phyloP scores from a whole-genome alignment of 2,888 invertebrate species.

The Leptinotarsa rubiginosa region DNA sequence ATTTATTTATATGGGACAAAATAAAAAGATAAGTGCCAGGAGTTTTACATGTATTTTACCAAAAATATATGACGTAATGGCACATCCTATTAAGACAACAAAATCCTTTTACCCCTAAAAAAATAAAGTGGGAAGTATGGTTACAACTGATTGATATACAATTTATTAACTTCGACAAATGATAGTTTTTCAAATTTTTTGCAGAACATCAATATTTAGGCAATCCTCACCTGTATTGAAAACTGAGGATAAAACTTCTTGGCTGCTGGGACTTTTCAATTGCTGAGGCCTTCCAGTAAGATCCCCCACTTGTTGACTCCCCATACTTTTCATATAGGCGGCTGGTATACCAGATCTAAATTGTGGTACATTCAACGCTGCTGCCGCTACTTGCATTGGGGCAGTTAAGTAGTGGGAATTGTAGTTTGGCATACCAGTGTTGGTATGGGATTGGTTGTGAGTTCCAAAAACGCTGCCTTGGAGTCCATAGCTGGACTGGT shows the following conservation, averaged over 20 bases:
- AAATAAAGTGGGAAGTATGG: too few species aligned
- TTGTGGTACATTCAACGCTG: slow-evolving; percentile 73
- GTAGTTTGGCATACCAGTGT: slow-evolving; percentile 67
- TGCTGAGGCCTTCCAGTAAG: slow-evolving; percentile 66
- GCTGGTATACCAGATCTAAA: slow-evolving; percentile 70
- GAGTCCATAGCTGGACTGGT: slow-evolving; percentile 66
- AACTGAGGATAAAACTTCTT: slow-evolving; percentile 70
- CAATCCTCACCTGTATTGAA: slow-evolving; percentile 69
- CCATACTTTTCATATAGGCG: slow-evolving; percentile 62
- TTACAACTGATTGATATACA: too few species aligned
- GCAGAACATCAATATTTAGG: background rate
- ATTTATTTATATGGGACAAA: too few species aligned
- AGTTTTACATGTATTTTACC: too few species aligned
- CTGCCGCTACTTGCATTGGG: slow-evolving; percentile 74
- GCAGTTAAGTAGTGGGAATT: slow-evolving; percentile 72
- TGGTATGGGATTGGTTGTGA: slow-evolving; percentile 65
- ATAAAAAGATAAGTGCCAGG: too few species aligned
- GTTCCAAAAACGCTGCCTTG: slow-evolving; percentile 68
- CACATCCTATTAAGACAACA: too few species aligned
- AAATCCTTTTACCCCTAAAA: too few species aligned
- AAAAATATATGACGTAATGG: too few species aligned
- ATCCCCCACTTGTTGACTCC: slow-evolving; percentile 58
- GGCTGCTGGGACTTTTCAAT: slow-evolving; percentile 70
- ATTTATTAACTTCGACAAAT: background rate
- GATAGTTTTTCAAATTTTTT: background rate